Percentiles rank a stretch among this genome's conserved stretches.
These are phyloP conservation scores for Caenorhabditis angaria DNA, from an alignment of 2,888 invertebrate species.

Conservation along the genomic window DNA sequence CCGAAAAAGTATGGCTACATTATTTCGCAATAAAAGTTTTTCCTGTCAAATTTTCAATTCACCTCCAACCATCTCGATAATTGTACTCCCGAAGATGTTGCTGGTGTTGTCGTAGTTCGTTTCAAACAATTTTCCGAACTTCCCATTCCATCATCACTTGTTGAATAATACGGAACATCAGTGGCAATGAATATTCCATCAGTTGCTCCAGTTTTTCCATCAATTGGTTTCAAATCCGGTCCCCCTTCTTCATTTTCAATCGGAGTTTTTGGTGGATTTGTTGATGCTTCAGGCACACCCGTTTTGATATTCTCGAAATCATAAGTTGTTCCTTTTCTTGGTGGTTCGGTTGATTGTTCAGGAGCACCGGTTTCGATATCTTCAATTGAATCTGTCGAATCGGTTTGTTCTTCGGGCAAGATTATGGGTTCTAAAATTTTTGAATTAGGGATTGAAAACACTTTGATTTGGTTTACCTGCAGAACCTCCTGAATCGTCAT, in stretches of 20 bases:
- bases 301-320: neutral
- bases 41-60: neutral
- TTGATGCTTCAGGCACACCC: neutral
- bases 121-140: neutral
- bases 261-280: neutral
- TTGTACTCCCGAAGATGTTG: neutral
- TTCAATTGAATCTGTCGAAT: neutral
- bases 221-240: neutral
- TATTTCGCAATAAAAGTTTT: neutral
- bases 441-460: too few species aligned
- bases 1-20: neutral
- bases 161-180: neutral
- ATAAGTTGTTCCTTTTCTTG: neutral
- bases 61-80: neutral
- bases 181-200: neutral
- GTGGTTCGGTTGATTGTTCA: neutral
- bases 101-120: neutral
- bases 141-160: neutral
- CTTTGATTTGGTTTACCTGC: too few species aligned
- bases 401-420: neutral
- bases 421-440: neutral
- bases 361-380: neutral
- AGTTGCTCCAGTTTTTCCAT: neutral
- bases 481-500: neutral
- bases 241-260: neutral